Evolutionary conservation across 2,797 vertebrate species (phyloP).

Genomic region (Pseudochirops corinnae): DNA sequence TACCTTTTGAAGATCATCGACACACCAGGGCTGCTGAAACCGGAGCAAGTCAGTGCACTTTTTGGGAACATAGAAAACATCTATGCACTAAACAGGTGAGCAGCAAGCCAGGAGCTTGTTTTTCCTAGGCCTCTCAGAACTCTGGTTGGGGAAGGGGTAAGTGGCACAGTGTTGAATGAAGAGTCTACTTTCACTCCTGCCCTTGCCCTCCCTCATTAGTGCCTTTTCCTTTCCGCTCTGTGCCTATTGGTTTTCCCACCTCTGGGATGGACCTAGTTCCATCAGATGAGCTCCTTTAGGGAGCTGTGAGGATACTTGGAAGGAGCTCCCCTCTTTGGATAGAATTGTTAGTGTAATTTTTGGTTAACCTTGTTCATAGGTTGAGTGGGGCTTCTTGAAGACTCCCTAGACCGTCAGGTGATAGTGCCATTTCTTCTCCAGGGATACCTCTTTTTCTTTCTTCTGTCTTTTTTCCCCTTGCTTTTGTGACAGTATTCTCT

Average conservation of each 20-base stretch:
- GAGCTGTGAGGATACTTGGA: not conserved
- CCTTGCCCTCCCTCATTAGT: not conserved
- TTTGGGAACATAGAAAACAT: conserved; percentile 99
- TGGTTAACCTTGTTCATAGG: not conserved
- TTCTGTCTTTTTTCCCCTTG: not conserved
- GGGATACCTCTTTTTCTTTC: not conserved
- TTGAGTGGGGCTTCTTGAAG: not conserved
- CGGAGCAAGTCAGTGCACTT: conserved; percentile 95
- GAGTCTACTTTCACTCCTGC: not conserved
- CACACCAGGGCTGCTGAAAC: conserved; percentile 89
- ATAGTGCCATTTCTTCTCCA: not conserved
- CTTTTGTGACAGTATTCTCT: conserved; percentile 14
- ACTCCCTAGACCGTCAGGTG: not conserved
- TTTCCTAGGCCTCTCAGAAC: not conserved
- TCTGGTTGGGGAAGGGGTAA: not conserved
- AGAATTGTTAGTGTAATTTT: not conserved
- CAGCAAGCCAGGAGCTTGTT: not conserved
- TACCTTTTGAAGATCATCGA: conserved; percentile 98
- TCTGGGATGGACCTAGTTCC: not conserved
- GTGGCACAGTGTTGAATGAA: not conserved
- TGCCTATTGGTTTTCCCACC: not conserved
- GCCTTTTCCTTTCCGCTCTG: not conserved
- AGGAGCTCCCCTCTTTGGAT: not conserved
- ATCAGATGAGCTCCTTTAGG: not conserved
- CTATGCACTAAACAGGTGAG: conserved; percentile 97